phyloP scores from a whole-genome alignment of 2,888 invertebrate species.

The Volucella inflata region DNA sequence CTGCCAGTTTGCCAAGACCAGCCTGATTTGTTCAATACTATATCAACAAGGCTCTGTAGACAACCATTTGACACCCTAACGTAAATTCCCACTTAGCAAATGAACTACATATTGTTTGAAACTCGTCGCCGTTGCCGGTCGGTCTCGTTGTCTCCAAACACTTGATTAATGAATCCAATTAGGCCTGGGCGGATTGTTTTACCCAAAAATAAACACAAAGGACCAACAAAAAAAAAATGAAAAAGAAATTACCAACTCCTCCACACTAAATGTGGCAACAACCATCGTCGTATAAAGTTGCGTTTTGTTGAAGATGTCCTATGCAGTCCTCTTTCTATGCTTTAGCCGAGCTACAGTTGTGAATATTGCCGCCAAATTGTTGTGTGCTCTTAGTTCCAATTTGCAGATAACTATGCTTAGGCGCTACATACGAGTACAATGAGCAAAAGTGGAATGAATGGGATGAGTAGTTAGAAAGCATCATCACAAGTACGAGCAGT shows the following conservation, averaged over 20 bases:
- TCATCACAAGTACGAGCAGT: neutral
- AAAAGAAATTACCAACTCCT: neutral
- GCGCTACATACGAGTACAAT: no score
- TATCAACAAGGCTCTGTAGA: neutral
- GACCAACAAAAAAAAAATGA: neutral
- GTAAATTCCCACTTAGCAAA: neutral
- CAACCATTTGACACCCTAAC: neutral
- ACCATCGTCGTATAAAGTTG: no score
- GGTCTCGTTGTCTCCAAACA: neutral
- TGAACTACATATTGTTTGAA: slow-evolving; percentile 8
- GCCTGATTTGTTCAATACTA: neutral
- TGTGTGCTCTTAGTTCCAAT: slow-evolving; percentile 45
- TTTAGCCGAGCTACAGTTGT: neutral
- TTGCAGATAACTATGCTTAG: slow-evolving; percentile 36
- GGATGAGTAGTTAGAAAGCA: neutral
- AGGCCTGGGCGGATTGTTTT: slow-evolving; percentile 29
- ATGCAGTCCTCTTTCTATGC: neutral
- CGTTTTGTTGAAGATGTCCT: no score
- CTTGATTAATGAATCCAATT: slow-evolving; percentile 65
- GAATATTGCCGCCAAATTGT: slow-evolving; percentile 41
- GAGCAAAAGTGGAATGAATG: neutral
- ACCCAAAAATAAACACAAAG: slow-evolving; percentile 42
- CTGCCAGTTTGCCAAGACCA: no score
- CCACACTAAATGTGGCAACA: slow-evolving; percentile 21
- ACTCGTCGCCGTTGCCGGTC: neutral